phyloP scores from a whole-genome alignment of 92 coral and sea anemone species.

The Palythoa heliodiscus region DNA sequence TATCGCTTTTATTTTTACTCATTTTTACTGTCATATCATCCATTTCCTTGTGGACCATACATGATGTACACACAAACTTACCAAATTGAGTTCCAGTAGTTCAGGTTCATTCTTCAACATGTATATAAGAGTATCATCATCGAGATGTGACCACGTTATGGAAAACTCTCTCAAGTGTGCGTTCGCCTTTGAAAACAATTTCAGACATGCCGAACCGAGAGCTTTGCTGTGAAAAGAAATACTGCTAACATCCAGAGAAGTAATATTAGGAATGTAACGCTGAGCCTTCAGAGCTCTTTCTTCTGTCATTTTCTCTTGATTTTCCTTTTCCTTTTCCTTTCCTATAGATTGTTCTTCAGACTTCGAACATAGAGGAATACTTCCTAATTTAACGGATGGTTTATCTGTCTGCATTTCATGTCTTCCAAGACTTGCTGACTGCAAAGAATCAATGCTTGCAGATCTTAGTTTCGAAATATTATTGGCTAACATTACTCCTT shows the following conservation, averaged over 20 bases:
- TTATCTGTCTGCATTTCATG: background rate
- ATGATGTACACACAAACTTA: slow-evolving; percentile 32
- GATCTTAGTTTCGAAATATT: background rate
- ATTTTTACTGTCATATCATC: too few relatives aligned
- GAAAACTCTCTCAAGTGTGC: slow-evolving; percentile 59
- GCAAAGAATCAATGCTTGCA: background rate
- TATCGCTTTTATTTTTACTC: too few relatives aligned
- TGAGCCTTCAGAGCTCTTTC: background rate
- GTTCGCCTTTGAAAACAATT: slow-evolving; percentile 60
- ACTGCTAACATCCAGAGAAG: slow-evolving; percentile 64
- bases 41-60: too few relatives aligned
- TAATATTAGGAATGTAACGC: slow-evolving; percentile 57
- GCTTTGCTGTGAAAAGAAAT: slow-evolving; percentile 69
- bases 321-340: background rate
- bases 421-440: background rate
- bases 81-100: slow-evolving; percentile 64
- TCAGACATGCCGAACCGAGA: slow-evolving; percentile 72
- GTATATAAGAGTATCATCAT: slow-evolving; percentile 66
- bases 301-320: background rate
- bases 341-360: background rate
- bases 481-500: background rate
- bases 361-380: background rate
- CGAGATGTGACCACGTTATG: slow-evolving; percentile 68
- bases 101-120: slow-evolving; percentile 64
- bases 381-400: background rate